These are phyloP conservation scores for Trochalopteron elliotii DNA, from an alignment of 2,113 vertebrate genomes.

Conservation along the genomic window DNA sequence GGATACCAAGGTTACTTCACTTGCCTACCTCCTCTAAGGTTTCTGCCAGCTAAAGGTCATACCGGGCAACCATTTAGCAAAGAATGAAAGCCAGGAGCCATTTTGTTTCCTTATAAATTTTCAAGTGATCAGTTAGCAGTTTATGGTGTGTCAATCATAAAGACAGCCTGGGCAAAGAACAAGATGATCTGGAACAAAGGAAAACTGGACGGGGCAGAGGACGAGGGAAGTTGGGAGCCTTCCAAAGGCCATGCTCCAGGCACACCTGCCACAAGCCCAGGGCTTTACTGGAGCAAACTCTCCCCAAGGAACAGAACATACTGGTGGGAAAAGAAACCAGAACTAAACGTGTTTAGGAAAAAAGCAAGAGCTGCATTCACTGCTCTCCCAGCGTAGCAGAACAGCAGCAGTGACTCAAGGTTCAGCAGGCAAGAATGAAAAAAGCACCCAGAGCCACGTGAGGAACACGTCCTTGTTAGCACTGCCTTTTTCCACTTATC, in stretches of 20 bases:
- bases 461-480: not conserved
- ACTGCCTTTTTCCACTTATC: not conserved
- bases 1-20: not conserved
- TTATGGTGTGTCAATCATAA: not conserved
- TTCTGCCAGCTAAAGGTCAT: not conserved
- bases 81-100: not conserved
- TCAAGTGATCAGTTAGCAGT: not conserved
- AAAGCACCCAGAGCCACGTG: not conserved
- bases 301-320: not conserved
- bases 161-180: not conserved
- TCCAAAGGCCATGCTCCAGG: not conserved
- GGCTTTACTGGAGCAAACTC: not conserved
- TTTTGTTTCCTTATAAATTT: not conserved
- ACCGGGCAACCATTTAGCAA: not conserved
- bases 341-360: not conserved
- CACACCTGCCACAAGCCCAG: not conserved
- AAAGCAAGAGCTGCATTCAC: not conserved
- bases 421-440: not conserved
- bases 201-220: not conserved
- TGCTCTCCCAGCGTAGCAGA: not conserved
- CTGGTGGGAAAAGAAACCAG: not conserved
- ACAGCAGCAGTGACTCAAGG: not conserved
- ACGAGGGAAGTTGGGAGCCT: not conserved
- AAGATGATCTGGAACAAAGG: not conserved
- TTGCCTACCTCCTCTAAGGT: not conserved